Evolutionary conservation across 2,888 invertebrate species (phyloP).

Genomic region (Ormia ochracea): DNA sequence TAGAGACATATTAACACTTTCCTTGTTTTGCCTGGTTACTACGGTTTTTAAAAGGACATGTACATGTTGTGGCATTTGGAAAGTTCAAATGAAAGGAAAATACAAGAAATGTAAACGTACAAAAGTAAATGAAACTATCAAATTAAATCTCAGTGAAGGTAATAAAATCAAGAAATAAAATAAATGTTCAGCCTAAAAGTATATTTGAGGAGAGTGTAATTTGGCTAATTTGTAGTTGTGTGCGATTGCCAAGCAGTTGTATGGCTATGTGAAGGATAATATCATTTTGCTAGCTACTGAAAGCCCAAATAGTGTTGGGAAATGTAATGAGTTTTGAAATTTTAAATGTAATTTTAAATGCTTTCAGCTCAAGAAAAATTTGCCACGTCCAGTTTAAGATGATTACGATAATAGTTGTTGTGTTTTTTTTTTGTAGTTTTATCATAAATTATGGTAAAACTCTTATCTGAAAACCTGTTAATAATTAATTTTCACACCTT

Average conservation of each 20-base stretch:
- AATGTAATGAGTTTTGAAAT: background rate
- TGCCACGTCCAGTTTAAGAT: background rate
- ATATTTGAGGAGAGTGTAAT: background rate
- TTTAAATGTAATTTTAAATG: background rate
- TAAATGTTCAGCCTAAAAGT: conserved; percentile 22
- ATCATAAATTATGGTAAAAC: background rate
- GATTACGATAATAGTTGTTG: too few relatives aligned
- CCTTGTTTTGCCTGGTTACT: background rate
- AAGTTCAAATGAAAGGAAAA: background rate
- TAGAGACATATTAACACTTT: background rate
- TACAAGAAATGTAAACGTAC: background rate
- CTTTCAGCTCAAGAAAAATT: background rate
- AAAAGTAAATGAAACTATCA: conserved; percentile 37
- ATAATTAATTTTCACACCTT: conserved; percentile 22
- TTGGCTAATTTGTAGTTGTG: background rate
- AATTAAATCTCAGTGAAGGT: conserved; percentile 53
- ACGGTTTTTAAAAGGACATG: conserved; percentile 21
- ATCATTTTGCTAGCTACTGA: background rate
- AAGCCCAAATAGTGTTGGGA: background rate
- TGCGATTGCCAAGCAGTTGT: too few relatives aligned
- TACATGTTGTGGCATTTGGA: background rate
- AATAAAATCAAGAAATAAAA: conserved; percentile 22
- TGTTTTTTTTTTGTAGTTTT: background rate
- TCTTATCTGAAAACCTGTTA: background rate
- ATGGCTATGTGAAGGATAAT: background rate